phyloP scores from a whole-genome alignment of 1,140 invertebrate species.

The Mya arenaria region DNA sequence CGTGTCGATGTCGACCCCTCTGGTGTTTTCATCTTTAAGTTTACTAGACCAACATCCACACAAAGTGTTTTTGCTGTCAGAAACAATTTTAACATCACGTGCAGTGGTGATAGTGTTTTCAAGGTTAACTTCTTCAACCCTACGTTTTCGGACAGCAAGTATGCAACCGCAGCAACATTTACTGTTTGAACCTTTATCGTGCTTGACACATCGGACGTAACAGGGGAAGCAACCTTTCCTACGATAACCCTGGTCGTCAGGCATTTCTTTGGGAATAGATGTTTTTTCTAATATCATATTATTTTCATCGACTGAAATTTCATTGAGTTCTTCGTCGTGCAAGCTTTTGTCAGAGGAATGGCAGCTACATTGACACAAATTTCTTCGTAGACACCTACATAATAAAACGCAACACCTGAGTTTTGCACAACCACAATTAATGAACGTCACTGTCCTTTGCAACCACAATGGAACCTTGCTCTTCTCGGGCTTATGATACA shows the following conservation, averaged over 20 bases:
- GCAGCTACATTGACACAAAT: slow-evolving; percentile 36
- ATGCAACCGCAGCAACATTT: slow-evolving; percentile 16
- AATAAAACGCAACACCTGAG: slow-evolving; percentile 35
- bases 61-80: too few relatives aligned
- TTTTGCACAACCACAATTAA: slow-evolving; percentile 37
- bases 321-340: background rate
- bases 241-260: too few relatives aligned
- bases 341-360: background rate
- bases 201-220: background rate
- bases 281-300: background rate
- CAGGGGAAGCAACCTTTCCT: background rate
- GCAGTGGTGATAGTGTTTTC: too few relatives aligned
- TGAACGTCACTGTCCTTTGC: slow-evolving; percentile 12
- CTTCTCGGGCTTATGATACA: slow-evolving; percentile 53
- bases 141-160: background rate
- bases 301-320: slow-evolving; percentile 20
- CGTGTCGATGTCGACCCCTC: too few relatives aligned
- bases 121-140: too few relatives aligned
- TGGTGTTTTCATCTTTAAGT: too few relatives aligned
- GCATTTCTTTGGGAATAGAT: too few relatives aligned
- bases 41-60: too few relatives aligned
- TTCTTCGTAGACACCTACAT: slow-evolving; percentile 7
- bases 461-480: slow-evolving; percentile 36
- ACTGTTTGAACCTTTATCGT: background rate
- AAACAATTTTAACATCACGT: too few relatives aligned